These are phyloP conservation scores for Sinella curviseta DNA, from an alignment of 1,140 invertebrate genomes.

Conservation along the genomic window DNA sequence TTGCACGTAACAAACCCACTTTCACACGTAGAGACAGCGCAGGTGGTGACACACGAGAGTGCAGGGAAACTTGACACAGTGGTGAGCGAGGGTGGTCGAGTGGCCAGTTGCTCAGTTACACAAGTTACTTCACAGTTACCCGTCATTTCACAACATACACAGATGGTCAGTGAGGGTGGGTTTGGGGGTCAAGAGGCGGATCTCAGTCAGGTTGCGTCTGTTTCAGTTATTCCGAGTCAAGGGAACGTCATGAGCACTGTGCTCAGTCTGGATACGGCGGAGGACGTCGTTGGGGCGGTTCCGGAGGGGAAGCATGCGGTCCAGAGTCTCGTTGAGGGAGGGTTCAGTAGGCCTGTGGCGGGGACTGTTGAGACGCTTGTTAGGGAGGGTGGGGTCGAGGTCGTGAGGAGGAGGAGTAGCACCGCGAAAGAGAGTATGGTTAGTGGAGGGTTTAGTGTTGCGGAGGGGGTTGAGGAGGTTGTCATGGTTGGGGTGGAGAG, in stretches of 20 bases:
- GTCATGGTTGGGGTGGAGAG: not conserved
- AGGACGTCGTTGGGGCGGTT: not conserved
- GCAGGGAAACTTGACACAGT: not conserved
- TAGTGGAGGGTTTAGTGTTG: no score
- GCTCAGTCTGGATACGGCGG: not conserved
- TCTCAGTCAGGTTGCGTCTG: not conserved
- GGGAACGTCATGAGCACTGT: no score
- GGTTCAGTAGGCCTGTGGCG: no score
- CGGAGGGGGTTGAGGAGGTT: conserved; percentile 12
- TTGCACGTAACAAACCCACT: not conserved
- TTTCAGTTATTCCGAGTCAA: not conserved
- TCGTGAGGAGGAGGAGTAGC: no score
- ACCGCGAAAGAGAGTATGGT: no score
- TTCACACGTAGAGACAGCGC: no score
- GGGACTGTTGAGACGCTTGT: no score
- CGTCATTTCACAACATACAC: not conserved
- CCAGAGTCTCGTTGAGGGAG: no score
- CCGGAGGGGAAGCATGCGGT: not conserved
- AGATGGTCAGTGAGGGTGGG: not conserved
- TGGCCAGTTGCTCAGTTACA: no score
- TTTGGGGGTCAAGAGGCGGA: not conserved
- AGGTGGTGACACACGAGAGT: conserved; percentile 35
- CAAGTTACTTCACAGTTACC: not conserved
- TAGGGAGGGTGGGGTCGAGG: no score
- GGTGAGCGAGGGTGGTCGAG: not conserved